Evolutionary conservation across 2,113 vertebrate genomes (phyloP), one percentile per base, ranked within the genome.

Genomic region (Chaetops frenatus): DNA sequence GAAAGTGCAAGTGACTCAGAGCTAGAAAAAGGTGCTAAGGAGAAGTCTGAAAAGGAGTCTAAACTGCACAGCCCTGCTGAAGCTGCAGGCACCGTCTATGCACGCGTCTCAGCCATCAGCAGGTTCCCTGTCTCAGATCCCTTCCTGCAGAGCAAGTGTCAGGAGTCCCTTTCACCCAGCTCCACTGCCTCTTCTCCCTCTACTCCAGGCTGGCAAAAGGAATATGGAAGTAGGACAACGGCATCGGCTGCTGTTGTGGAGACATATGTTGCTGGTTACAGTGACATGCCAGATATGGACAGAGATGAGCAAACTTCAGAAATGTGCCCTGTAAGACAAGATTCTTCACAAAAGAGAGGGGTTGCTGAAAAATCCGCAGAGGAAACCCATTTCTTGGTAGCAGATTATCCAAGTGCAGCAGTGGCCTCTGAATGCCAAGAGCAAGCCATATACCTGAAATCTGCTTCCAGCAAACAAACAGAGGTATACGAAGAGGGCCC

Each of bases 21-120:
- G 72, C 76, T 98, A 73, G 99, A 99, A 77, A 99, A 99, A 97
- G 99, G 99, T 4, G 98, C 98, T 89, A 98, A 98, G 96, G 99
- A 99, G 76, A 98, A 97, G 92, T 98, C 98, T 16, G 99, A 99
- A 74, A 99, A 99, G 94, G 98, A 98, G 62, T 90, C 94, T 15
- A 98, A 97, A 40, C 88, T 96, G 42, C 97, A 98, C 42, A 98
- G 97, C 65, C 88, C 96, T 2, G 19, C 42, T 3, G 70, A 44
- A 60, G 82, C 85, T 48, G 29, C 81, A 13, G 81, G 81, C 14
- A 22, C 62, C 0, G 4, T 28, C 65, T 95, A 51, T 12, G 64
- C 91, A 45, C 47, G 20, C 40, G 67, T 90, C 56, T 86, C 95
- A 5, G 51, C 33, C 2, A 13, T 2, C 22, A 91, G 80, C 35